A percentile compares a stretch with the other conserved stretches of the same genome.
phyloP scores from a whole-genome alignment of 2,888 invertebrate genomes.

The Sarcophaga variegata region DNA sequence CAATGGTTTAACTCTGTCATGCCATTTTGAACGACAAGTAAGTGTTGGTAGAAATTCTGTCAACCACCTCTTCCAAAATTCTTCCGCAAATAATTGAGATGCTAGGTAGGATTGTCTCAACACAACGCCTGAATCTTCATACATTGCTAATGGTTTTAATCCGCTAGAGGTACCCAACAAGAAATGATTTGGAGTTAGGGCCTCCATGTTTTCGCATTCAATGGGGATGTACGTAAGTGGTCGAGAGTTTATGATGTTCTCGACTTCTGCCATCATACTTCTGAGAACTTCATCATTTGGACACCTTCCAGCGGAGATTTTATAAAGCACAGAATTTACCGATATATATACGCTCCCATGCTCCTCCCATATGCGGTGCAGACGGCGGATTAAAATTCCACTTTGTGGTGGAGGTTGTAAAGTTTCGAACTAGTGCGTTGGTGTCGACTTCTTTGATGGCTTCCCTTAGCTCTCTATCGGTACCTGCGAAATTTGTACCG shows the following conservation, averaged over 20 bases:
- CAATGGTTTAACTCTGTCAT: not conserved
- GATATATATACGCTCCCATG: too few species aligned
- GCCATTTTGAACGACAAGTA: not conserved
- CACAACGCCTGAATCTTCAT: not conserved
- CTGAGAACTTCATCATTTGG: too few species aligned
- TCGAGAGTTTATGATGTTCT: not conserved
- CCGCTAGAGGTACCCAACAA: slow-evolving; percentile 2
- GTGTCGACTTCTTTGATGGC: too few species aligned
- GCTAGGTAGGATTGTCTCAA: not conserved
- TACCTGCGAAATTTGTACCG: too few species aligned
- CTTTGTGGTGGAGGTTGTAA: too few species aligned
- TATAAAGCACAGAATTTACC: too few species aligned
- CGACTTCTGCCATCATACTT: too few species aligned
- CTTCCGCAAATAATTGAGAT: slow-evolving; percentile 5
- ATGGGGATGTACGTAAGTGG: not conserved
- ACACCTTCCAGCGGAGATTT: too few species aligned
- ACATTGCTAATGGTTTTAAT: not conserved
- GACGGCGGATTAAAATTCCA: too few species aligned
- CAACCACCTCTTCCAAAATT: not conserved
- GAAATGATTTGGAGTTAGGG: slow-evolving; percentile 1
- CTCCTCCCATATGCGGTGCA: too few species aligned
- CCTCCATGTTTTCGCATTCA: slow-evolving; percentile 6
- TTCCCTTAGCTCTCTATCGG: too few species aligned
- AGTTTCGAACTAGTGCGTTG: too few species aligned
- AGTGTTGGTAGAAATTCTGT: not conserved